Evolutionary conservation across 2,113 vertebrate genomes (phyloP).

Genomic region (Pterophyllum scalare): DNA sequence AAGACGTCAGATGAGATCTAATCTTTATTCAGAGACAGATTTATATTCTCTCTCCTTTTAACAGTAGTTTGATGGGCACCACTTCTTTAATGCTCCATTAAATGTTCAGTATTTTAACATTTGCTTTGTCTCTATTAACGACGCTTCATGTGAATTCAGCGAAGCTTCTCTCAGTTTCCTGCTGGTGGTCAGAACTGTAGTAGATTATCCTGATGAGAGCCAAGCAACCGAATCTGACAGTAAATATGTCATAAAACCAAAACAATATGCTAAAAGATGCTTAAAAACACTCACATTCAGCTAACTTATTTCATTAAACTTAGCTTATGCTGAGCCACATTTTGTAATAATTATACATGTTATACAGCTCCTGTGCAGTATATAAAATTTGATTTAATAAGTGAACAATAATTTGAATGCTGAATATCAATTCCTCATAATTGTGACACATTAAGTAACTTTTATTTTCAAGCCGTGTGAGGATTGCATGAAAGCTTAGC

Average conservation of each 20-base stretch:
- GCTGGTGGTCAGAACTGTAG: background rate
- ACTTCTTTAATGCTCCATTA: background rate
- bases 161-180: background rate
- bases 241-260: background rate
- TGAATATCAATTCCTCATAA: background rate
- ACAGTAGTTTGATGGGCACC: background rate
- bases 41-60: background rate
- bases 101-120: background rate
- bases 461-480: background rate
- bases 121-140: background rate
- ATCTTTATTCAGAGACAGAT: too few relatives aligned
- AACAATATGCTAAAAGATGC: background rate
- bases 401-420: background rate
- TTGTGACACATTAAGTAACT: background rate
- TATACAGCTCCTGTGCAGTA: background rate
- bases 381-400: background rate
- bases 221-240: rapidly evolving
- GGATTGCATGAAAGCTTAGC: background rate
- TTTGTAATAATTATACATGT: background rate
- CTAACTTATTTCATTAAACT: background rate
- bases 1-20: too few relatives aligned
- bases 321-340: background rate
- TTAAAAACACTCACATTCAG: background rate
- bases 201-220: background rate
- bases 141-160: rapidly evolving